phyloP scores from a whole-genome alignment of 2,888 invertebrate genomes.

The Polymixis flavicincta region DNA sequence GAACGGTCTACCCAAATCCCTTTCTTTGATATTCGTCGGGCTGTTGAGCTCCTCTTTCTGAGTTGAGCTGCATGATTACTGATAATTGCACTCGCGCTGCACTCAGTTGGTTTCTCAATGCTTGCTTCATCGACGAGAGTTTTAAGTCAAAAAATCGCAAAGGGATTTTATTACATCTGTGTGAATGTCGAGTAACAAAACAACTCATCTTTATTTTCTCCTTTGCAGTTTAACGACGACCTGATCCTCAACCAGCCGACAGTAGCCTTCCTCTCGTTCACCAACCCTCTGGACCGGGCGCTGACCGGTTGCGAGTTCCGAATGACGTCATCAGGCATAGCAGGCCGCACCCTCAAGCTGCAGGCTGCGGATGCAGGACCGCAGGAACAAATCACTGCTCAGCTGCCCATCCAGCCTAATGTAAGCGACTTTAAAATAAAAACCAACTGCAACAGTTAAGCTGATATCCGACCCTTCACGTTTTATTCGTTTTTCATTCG shows the following conservation, averaged over 20 bases:
- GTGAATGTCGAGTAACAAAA: too few relatives aligned
- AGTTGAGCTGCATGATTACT: too few relatives aligned
- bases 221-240: slow-evolving; percentile 91
- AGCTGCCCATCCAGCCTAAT: slow-evolving; percentile 91
- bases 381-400: slow-evolving; percentile 87
- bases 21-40: too few relatives aligned
- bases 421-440: slow-evolving; percentile 69
- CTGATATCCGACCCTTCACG: too few relatives aligned
- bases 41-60: too few relatives aligned
- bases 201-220: neutral
- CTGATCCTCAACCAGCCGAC: slow-evolving; percentile 90
- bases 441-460: neutral
- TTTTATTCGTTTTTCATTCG: too few relatives aligned
- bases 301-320: slow-evolving; percentile 93
- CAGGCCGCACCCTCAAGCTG: slow-evolving; percentile 90
- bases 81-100: too few relatives aligned
- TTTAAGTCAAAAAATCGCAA: too few relatives aligned
- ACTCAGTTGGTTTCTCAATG: too few relatives aligned
- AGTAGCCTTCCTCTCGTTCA: slow-evolving; percentile 91
- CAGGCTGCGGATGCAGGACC: slow-evolving; percentile 90
- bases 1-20: too few relatives aligned
- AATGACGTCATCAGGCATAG: slow-evolving; percentile 93
- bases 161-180: too few relatives aligned
- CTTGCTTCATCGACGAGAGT: too few relatives aligned
- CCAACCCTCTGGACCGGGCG: slow-evolving; percentile 92